Conservation (phyloP, 2,797 vertebrate species). For the Bufotes viridis region DNA sequence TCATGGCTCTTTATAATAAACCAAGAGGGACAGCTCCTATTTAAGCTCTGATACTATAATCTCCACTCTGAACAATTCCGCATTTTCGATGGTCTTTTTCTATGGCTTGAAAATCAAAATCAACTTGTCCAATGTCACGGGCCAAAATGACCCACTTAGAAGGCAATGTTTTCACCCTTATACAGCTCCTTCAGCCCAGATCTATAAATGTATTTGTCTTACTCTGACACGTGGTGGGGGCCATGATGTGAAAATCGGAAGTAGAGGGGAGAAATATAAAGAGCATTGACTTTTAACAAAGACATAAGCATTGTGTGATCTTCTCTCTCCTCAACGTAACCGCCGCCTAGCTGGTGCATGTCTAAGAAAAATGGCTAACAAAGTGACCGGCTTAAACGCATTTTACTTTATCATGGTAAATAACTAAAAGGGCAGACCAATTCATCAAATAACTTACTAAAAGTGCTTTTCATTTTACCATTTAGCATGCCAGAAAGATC, state of each 20-base stretch:
- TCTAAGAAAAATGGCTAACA: slow-evolving; percentile 87
- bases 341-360: slow-evolving; percentile 67
- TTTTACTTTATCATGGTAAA: slow-evolving; percentile 90
- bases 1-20: not conserved
- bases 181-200: slow-evolving; percentile 19
- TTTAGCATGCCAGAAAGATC: slow-evolving; percentile 77
- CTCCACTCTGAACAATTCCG: not conserved
- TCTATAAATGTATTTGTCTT: slow-evolving; percentile 51
- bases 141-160: slow-evolving; percentile 30
- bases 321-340: slow-evolving; percentile 61
- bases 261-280: slow-evolving; percentile 20
- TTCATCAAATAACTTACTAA: slow-evolving; percentile 95
- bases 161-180: slow-evolving; percentile 31
- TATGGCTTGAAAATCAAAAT: slow-evolving; percentile 10
- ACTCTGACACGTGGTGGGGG: slow-evolving; percentile 27
- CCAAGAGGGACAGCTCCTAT: not conserved
- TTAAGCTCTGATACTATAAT: slow-evolving; percentile 5
- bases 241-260: slow-evolving; percentile 19
- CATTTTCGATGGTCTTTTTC: slow-evolving; percentile 50
- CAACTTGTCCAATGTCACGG: slow-evolving; percentile 38
- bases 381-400: slow-evolving; percentile 83
- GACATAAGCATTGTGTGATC: slow-evolving; percentile 63
- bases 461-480: slow-evolving; percentile 98
- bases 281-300: slow-evolving; percentile 64
- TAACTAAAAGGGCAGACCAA: slow-evolving; percentile 82